A percentile compares a stretch with the other conserved stretches of the same genome.
Evolutionary conservation across 1,140 invertebrate genomes (phyloP).

Genomic region (Pollicipes pollicipes): DNA sequence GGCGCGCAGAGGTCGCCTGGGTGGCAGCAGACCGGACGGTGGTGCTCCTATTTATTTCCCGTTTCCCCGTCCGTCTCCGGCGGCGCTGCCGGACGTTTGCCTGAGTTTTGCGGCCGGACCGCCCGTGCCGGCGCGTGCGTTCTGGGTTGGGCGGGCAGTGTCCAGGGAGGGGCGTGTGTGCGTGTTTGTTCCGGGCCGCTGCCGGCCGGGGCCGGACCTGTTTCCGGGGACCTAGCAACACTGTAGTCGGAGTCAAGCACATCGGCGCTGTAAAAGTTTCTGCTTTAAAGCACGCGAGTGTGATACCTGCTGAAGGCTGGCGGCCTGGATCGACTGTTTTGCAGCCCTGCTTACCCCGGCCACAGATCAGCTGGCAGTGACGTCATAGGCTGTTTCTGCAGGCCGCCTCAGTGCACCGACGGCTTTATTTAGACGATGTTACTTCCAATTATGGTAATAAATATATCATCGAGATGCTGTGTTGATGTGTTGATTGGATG

Average conservation of each 20-base stretch:
- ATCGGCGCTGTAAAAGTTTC: neutral
- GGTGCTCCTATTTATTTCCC: neutral
- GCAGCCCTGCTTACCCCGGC: too few relatives aligned
- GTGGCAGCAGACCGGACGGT: neutral
- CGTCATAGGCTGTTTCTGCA: neutral
- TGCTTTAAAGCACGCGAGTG: neutral
- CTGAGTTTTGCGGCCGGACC: neutral
- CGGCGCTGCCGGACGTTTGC: too few relatives aligned
- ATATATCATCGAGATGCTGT: neutral
- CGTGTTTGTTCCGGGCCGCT: too few relatives aligned
- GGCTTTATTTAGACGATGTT: conserved; percentile 1
- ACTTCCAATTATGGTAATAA: conserved; percentile 1
- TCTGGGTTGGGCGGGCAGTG: neutral
- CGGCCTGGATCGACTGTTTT: too few relatives aligned
- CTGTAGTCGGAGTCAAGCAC: neutral
- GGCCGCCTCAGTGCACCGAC: neutral
- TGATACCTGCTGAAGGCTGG: neutral
- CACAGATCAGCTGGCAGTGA: too few relatives aligned
- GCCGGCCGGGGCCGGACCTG: neutral
- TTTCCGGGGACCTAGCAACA: neutral
- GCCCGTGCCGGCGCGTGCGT: neutral
- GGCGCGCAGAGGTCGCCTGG: neutral
- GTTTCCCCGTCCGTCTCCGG: too few relatives aligned
- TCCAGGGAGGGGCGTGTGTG: neutral
- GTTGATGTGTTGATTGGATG: too few relatives aligned